These are phyloP conservation scores for Diplosoma virens DNA, from an alignment of 23 tunicate species.

Conservation along the genomic window DNA sequence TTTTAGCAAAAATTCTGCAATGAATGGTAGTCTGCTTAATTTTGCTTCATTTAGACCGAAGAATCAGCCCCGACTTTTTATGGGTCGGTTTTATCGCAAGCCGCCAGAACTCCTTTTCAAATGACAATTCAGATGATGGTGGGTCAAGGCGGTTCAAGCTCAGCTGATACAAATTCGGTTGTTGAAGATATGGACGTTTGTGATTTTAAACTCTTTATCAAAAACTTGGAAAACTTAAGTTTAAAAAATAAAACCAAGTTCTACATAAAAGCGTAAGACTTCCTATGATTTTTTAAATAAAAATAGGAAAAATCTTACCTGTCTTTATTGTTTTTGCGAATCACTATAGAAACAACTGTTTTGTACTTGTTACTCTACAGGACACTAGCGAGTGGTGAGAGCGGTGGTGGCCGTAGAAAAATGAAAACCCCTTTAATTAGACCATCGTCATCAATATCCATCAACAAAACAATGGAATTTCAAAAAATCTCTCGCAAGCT, in stretches of 20 bases:
- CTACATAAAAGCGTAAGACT: conserved; percentile 19
- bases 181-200: conserved; percentile 8
- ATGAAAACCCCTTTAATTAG: background rate
- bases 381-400: too few relatives aligned
- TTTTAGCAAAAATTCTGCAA: too few relatives aligned
- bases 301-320: too few relatives aligned
- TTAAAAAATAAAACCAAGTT: conserved; percentile 3
- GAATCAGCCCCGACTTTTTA: too few relatives aligned
- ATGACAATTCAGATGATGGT: background rate
- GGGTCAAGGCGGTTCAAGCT: background rate
- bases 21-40: too few relatives aligned
- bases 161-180: background rate
- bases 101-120: too few relatives aligned
- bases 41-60: too few relatives aligned
- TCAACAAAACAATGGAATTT: background rate
- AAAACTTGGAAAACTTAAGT: background rate
- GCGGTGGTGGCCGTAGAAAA: background rate
- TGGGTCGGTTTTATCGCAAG: too few relatives aligned
- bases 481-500: background rate
- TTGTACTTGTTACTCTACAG: too few relatives aligned
- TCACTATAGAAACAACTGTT: too few relatives aligned
- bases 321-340: too few relatives aligned
- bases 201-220: conserved; percentile 5
- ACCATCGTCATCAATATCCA: background rate
- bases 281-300: too few relatives aligned